Evolutionary conservation across 2,113 vertebrate species (phyloP).

Genomic region (Trachemys scripta): DNA sequence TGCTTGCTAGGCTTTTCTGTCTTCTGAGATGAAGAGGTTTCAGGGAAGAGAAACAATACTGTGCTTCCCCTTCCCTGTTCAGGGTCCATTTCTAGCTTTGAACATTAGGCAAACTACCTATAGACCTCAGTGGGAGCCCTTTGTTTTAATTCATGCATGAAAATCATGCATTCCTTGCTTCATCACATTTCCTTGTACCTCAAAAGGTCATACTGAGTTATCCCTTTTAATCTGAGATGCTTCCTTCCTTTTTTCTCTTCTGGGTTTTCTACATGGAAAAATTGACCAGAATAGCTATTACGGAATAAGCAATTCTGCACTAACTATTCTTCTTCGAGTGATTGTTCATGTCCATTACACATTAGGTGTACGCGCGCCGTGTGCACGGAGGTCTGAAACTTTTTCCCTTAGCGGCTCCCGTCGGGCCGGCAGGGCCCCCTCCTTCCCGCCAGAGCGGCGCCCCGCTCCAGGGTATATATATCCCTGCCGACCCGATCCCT

Average conservation of each 20-base stretch:
- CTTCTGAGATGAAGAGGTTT: neutral
- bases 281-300: too few species aligned
- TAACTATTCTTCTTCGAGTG: too few species aligned
- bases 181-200: fast-evolving
- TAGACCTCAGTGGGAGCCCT: neutral
- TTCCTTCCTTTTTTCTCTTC: neutral
- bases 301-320: too few species aligned
- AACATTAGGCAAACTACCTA: neutral
- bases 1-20: neutral
- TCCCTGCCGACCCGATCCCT: too few species aligned
- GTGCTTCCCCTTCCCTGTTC: fast-evolving
- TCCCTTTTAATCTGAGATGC: neutral
- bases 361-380: too few species aligned
- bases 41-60: neutral
- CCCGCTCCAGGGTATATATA: too few species aligned
- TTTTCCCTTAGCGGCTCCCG: too few species aligned
- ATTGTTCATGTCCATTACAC: too few species aligned
- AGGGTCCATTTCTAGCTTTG: neutral
- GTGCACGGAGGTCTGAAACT: too few species aligned
- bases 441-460: too few species aligned
- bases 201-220: neutral
- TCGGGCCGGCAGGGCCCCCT: too few species aligned
- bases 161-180: neutral
- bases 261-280: too few species aligned
- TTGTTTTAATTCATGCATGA: neutral